Base-by-base conservation (phyloP, 2,797 vertebrate genomes). In the Danio aesculapii region DNA sequence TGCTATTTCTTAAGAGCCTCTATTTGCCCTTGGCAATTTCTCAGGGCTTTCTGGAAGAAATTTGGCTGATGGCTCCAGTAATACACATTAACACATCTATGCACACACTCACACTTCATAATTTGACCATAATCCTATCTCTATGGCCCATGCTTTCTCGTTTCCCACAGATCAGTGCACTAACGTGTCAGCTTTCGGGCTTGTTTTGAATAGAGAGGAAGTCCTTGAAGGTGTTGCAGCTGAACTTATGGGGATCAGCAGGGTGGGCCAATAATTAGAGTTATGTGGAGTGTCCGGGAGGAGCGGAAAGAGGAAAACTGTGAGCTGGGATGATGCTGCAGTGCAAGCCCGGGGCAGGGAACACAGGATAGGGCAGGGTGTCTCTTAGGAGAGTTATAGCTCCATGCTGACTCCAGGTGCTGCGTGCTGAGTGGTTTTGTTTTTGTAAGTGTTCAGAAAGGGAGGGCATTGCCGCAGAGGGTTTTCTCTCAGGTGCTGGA, bases 281-380 rank as follows among this genome's bases (percentile, higher is more conserved):
- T 70, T 77, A 55, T 77, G 69, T 86, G 86, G 67, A 79, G 83
- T 62, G 68, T 83, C 70, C 75, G 71, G 73, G 79, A 79, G 14
- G 69, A 84, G 78, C 67, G 67, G 55, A 82, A 83, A 75, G 82
- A 75, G 64, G 84, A 75, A 82, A 84, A 70, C 76, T 64, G 57
- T 52, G 83, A 79, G 77, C 75, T 75, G 73, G 77, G 52, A 70
- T 16, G 39, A 76, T 75, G 73, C 78, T 9, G 59, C 52, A 75
- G 80, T 61, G 53, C 50, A 61, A 52, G 50, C 79, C 55, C 46
- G n/a, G 81, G 30, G 44, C 77, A 58, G 63, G 17, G 59, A 85
- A 47, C 55, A 64, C 59, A 52, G 72, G 57, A 67, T 74, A 71
- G 76, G 73, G 63, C 58, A 64, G 52, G 52, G 47, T 30, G 30